These are phyloP conservation scores for Sebastes reedi DNA, from an alignment of 2,797 vertebrate genomes.

Conservation along the genomic window DNA sequence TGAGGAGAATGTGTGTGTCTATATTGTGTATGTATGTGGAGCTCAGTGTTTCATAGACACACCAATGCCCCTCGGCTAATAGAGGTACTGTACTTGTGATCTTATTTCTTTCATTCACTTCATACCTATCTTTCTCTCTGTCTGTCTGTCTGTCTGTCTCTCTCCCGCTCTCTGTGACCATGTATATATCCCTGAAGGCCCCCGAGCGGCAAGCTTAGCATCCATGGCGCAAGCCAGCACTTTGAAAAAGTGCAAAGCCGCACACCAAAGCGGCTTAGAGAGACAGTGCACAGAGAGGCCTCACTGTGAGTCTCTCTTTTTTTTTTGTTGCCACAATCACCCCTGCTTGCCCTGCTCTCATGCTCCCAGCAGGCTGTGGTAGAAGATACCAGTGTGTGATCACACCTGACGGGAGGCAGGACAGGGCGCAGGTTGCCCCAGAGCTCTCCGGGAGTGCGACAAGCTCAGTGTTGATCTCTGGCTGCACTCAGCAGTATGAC, in stretches of 20 bases:
- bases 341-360: slow-evolving; percentile 37
- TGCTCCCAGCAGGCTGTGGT: slow-evolving; percentile 59
- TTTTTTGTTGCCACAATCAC: slow-evolving; percentile 35
- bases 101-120: slow-evolving; percentile 17
- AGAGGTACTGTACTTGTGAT: slow-evolving; percentile 49
- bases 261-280: slow-evolving; percentile 77
- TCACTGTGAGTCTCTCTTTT: slow-evolving; percentile 44
- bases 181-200: slow-evolving; percentile 52
- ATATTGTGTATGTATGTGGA: slow-evolving; percentile 8
- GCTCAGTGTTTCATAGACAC: slow-evolving; percentile 33
- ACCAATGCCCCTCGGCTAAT: slow-evolving; percentile 57
- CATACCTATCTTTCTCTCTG: slow-evolving; percentile 11
- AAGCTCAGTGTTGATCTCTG: slow-evolving; percentile 55
- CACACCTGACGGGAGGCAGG: slow-evolving; percentile 56
- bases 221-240: slow-evolving; percentile 62
- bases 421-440: slow-evolving; percentile 22
- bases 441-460: slow-evolving; percentile 42
- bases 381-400: slow-evolving; percentile 63
- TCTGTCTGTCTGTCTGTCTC: slow-evolving; percentile 9
- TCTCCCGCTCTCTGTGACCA: slow-evolving; percentile 15
- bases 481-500: slow-evolving; percentile 15
- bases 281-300: slow-evolving; percentile 55
- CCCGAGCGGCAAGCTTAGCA: slow-evolving; percentile 62
- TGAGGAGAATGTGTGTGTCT: slow-evolving; percentile 22
- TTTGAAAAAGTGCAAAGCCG: slow-evolving; percentile 78